Base-by-base conservation (phyloP, 2,113 vertebrate species). In the Dinomys branickii region DNA sequence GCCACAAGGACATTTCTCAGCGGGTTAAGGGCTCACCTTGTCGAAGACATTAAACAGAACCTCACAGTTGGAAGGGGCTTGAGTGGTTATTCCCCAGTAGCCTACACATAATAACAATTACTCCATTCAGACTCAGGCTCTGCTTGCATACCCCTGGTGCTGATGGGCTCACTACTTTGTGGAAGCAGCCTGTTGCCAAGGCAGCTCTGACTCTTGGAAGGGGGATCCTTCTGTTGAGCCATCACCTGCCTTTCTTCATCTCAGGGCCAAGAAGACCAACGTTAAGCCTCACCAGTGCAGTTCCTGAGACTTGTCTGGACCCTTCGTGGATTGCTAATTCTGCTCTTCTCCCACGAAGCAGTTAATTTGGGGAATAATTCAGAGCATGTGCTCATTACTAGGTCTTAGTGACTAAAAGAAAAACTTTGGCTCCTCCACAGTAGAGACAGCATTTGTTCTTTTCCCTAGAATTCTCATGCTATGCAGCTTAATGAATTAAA, bases 401-500 rank as follows among this genome's bases (percentile, higher is more conserved):
- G 73, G 80, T 93, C 73, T 96, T 90, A 65, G 67, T 93, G 96
- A 90, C 91, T 93, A 67, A 96, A 89, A 90, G 86, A 78, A 91
- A 97, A 94, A 85, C n/a, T 84, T 58, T 96, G 84, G 44, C 73
- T 67, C 50, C 52, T 95, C 22, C n/a, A 33, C 73, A 7, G 73
- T 81, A 54, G 96, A 97, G 89, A 91, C 82, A 83, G 83, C 65
- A 59, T 96, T 97, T 96, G 44, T 67, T 85, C 63, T 77, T 96
- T 96, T 85, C 28, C 67, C 58, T 78, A 83, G 85, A 96, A 95
- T 88, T 95, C 91, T 93, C 71, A 19, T 41, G 83, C 80, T 96
- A 33, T 58, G 17, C 78, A 61, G 96, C 93, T 93, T 94, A 88
- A 97, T 85, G 82, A 95, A 96, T 89, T 33, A 80, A 81, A 96